Percentiles rank a stretch among this genome's conserved stretches.
Evolutionary conservation across 1,140 invertebrate genomes (phyloP).

Genomic region (roundworm (Caenorhabditis elegans)): WBcel235 BX284606.5:7452501-7453000

Average conservation of each 20-base stretch:
- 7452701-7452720: not conserved
- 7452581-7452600: no score
- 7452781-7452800: constrained; percentile 12
- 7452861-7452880: not conserved
- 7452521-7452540: no score
- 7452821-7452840: constrained; percentile 11
- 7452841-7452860: constrained; percentile 26
- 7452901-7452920: not conserved
- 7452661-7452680: no score
- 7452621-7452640: no score
- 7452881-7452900: not conserved
- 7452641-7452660: no score
- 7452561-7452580: no score
- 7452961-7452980: not conserved
- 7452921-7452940: not conserved
- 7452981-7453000: not conserved
- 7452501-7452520: no score
- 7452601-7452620: no score
- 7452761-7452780: not conserved
- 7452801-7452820: not conserved
- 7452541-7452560: no score
- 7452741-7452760: constrained; percentile 22
- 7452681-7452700: no score
- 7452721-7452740: not conserved
- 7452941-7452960: not conserved